Percentiles rank a stretch among this genome's conserved stretches.
Evolutionary conservation across 2,113 vertebrate genomes (phyloP).

Genomic region (Panthera uncia): DNA sequence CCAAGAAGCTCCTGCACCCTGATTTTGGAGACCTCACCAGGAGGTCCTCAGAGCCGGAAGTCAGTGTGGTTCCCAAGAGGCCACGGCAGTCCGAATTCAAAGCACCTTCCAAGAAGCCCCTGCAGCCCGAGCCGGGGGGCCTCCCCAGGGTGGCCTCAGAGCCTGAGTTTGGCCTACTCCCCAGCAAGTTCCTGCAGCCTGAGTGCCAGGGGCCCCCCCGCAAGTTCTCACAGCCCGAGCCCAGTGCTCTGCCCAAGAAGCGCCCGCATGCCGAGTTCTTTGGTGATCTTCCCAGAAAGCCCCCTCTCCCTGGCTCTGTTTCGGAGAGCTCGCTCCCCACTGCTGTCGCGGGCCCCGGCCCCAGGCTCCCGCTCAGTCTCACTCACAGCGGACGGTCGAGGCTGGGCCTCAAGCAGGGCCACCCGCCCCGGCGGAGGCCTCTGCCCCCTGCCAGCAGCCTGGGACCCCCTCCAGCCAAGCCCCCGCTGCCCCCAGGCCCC

Average conservation of each 20-base stretch:
- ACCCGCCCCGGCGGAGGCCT: slow-evolving; percentile 41
- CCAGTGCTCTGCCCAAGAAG: not conserved
- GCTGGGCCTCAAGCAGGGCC: not conserved
- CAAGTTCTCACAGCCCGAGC: slow-evolving; percentile 44
- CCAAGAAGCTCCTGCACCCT: not conserved
- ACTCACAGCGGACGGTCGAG: not conserved
- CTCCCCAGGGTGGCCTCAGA: slow-evolving; percentile 25
- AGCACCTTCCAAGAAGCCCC: not conserved
- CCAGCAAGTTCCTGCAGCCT: not conserved
- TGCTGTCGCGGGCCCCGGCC: accelerated
- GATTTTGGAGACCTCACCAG: not conserved
- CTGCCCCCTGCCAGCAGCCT: slow-evolving; percentile 70
- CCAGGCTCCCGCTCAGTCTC: not conserved
- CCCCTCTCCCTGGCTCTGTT: slow-evolving; percentile 32
- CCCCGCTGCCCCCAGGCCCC: slow-evolving; percentile 56
- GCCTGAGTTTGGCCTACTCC: slow-evolving; percentile 9
- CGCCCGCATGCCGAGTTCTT: not conserved
- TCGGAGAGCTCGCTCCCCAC: slow-evolving; percentile 59
- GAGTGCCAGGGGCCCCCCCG: not conserved
- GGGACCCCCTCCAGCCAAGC: slow-evolving; percentile 72
- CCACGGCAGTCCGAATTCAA: not conserved
- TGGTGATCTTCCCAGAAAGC: not conserved
- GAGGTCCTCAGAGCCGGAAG: not conserved
- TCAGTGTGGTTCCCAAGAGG: not conserved
- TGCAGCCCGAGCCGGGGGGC: not conserved